Evolutionary conservation across 2,113 vertebrate genomes (phyloP).

Genomic region (Corydoras maculifer): DNA sequence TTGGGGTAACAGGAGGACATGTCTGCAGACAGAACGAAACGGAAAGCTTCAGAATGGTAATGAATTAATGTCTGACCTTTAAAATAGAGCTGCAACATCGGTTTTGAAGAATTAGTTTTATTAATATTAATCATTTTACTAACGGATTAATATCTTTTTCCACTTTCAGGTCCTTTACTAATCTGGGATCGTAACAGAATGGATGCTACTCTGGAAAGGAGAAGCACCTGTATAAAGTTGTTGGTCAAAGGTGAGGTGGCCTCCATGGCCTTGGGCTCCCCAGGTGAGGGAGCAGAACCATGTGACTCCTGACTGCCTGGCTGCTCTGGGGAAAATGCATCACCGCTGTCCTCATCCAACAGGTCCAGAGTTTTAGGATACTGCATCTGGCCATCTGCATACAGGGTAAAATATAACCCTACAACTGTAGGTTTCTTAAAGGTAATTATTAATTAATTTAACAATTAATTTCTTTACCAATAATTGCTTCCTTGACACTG

Average conservation of each 20-base stretch:
- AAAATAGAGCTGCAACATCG: no score
- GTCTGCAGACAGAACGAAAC: constrained; percentile 55
- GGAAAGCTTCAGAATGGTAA: neutral
- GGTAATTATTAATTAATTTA: neutral
- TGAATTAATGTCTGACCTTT: no score
- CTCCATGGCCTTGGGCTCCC: constrained; percentile 72
- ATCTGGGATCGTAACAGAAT: neutral
- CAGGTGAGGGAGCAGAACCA: constrained; percentile 79
- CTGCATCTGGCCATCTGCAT: constrained; percentile 78
- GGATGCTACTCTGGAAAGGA: neutral
- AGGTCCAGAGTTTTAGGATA: constrained; percentile 77
- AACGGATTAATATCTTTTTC: no score
- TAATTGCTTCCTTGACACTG: constrained; percentile 90
- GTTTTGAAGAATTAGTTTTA: no score
- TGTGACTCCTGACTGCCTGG: constrained; percentile 94
- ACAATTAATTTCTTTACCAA: constrained; percentile 67
- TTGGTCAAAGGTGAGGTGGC: constrained; percentile 66
- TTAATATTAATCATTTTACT: no score
- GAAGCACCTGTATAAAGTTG: constrained; percentile 62
- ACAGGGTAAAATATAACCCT: no score
- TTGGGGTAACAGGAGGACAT: constrained; percentile 61
- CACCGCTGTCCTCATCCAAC: constrained; percentile 90
- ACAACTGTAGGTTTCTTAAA: neutral
- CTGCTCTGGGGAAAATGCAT: constrained; percentile 90
- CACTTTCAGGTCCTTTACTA: no score